Conservation (phyloP, 2,113 vertebrate species). For the Phaetusa simplex region DNA sequence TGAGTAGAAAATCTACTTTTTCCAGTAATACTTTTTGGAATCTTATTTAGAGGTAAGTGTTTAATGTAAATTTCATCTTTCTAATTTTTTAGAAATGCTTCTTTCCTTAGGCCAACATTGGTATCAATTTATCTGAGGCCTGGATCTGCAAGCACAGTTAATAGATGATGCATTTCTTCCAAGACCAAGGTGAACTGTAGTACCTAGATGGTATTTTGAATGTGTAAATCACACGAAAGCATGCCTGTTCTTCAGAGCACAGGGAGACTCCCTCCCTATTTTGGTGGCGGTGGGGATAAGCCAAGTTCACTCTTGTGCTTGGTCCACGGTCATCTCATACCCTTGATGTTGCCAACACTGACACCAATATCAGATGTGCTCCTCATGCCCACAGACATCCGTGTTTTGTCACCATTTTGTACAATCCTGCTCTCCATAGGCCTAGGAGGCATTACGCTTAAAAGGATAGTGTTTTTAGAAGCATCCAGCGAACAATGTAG, state of each 20-base stretch:
- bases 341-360: accelerated
- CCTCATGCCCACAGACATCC: background rate
- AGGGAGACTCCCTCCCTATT: background rate
- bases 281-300: background rate
- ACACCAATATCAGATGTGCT: background rate
- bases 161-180: background rate
- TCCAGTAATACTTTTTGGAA: background rate
- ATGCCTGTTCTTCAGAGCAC: background rate
- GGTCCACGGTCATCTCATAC: background rate
- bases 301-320: background rate
- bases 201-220: background rate
- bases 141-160: background rate
- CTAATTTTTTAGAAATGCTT: background rate
- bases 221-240: background rate
- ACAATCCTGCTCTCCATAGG: background rate
- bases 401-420: background rate
- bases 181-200: background rate
- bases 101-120: background rate
- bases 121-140: background rate
- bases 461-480: background rate
- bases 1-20: background rate
- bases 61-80: background rate
- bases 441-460: background rate
- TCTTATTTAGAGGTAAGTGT: background rate
- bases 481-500: background rate